Conservation (phyloP, 2,797 vertebrate genomes). For the Pangasius larnaudii region DNA sequence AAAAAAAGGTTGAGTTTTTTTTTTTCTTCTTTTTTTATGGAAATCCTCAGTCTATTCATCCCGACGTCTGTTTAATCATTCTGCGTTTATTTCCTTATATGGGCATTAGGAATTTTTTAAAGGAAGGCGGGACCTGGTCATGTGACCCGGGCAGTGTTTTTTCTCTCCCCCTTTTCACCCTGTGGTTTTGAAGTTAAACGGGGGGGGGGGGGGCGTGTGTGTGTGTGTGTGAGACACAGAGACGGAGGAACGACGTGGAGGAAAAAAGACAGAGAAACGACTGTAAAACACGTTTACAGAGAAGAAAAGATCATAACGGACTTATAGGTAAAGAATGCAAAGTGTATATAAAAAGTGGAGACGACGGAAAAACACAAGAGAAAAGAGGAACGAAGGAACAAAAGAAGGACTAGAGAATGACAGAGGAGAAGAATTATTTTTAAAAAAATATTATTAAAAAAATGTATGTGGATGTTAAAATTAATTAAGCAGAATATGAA, state of each 20-base stretch:
- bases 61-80: constrained; percentile 45
- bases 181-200: constrained; percentile 24
- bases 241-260: background rate
- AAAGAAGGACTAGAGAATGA: background rate
- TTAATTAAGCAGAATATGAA: background rate
- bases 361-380: background rate
- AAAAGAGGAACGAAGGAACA: background rate
- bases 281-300: background rate
- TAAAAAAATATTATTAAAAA: background rate
- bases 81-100: constrained; percentile 72
- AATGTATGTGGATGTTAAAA: background rate
- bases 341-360: background rate
- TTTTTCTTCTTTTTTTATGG: background rate
- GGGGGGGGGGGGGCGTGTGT: background rate
- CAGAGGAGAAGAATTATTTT: background rate
- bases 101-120: constrained; percentile 67
- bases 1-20: background rate
- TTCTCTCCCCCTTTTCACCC: constrained; percentile 72
- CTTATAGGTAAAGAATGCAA: background rate
- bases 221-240: constrained; percentile 10
- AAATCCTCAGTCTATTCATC: background rate
- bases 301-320: background rate
- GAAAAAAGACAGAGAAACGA: constrained; percentile 1
- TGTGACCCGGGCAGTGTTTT: constrained; percentile 67
- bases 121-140: constrained; percentile 78